These are phyloP conservation scores for Chlorops oryzae DNA, from an alignment of 1,140 invertebrate species.

Conservation along the genomic window DNA sequence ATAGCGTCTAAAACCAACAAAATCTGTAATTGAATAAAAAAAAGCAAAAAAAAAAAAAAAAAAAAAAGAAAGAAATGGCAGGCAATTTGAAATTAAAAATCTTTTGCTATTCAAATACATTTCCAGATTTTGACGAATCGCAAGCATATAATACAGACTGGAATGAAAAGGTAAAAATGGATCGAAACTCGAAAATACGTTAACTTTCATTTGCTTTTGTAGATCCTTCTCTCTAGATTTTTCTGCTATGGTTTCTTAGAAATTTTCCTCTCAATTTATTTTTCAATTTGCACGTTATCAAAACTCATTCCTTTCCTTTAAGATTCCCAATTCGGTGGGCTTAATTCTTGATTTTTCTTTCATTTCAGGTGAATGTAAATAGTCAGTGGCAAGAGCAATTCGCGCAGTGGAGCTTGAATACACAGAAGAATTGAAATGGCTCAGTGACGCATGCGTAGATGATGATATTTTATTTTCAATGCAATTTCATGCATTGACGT, in stretches of 20 bases:
- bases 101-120: slow-evolving; percentile 19
- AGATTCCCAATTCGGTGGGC: too few relatives aligned
- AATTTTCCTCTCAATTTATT: too few relatives aligned
- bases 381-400: slow-evolving; percentile 48
- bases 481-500: too few relatives aligned
- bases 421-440: slow-evolving; percentile 44
- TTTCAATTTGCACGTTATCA: too few relatives aligned
- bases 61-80: not conserved
- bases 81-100: not conserved
- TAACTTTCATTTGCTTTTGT: not conserved
- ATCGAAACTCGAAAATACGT: slow-evolving; percentile 1
- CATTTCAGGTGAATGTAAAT: slow-evolving; percentile 42
- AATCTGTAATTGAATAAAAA: not conserved
- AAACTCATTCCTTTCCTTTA: too few relatives aligned
- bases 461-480: too few relatives aligned
- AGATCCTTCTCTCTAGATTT: too few relatives aligned
- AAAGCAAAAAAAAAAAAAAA: slow-evolving; percentile 5
- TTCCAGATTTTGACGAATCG: slow-evolving; percentile 48
- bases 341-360: not conserved
- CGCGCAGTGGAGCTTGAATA: slow-evolving; percentile 47
- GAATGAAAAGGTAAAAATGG: slow-evolving; percentile 47
- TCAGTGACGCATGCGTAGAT: too few relatives aligned
- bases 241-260: too few relatives aligned
- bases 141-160: slow-evolving; percentile 47
- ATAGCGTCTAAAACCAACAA: too few relatives aligned